Evolutionary conservation across 2,888 invertebrate genomes (phyloP).

Genomic region (Melanchra persicariae): DNA sequence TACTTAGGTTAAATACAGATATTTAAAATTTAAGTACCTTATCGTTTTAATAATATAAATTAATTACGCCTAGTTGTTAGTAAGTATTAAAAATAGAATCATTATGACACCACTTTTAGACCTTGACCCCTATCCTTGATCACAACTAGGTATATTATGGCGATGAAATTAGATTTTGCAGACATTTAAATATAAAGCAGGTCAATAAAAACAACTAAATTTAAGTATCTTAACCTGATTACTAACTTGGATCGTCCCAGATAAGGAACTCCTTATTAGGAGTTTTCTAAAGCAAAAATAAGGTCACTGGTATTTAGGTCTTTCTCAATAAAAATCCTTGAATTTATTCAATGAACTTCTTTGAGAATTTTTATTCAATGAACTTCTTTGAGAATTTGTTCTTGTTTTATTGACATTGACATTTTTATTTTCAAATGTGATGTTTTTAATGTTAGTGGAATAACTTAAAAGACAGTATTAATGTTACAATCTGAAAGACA

Average conservation of each 20-base stretch:
- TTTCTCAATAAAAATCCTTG: conserved; percentile 49
- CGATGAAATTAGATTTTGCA: conserved; percentile 13
- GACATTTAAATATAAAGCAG: neutral
- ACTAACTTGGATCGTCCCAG: neutral
- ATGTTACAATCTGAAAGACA: neutral
- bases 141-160: neutral
- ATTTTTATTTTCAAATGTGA: conserved; percentile 19
- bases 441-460: conserved; percentile 6
- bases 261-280: neutral
- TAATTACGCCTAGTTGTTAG: conserved; percentile 7
- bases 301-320: conserved; percentile 24
- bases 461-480: conserved; percentile 1
- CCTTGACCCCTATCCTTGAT: neutral
- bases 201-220: neutral
- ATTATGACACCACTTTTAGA: conserved; percentile 15
- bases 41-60: conserved; percentile 17
- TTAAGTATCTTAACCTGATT: too few relatives aligned
- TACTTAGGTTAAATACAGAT: conserved; percentile 15
- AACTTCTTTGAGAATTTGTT: conserved; percentile 22
- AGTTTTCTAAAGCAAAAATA: conserved; percentile 10
- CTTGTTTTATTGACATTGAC: neutral
- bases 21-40: neutral
- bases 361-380: too few relatives aligned
- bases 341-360: conserved; percentile 7
- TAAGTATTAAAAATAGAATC: conserved; percentile 21